Evolutionary conservation across 2,797 vertebrate genomes (phyloP).

Genomic region (Selene dorsalis): DNA sequence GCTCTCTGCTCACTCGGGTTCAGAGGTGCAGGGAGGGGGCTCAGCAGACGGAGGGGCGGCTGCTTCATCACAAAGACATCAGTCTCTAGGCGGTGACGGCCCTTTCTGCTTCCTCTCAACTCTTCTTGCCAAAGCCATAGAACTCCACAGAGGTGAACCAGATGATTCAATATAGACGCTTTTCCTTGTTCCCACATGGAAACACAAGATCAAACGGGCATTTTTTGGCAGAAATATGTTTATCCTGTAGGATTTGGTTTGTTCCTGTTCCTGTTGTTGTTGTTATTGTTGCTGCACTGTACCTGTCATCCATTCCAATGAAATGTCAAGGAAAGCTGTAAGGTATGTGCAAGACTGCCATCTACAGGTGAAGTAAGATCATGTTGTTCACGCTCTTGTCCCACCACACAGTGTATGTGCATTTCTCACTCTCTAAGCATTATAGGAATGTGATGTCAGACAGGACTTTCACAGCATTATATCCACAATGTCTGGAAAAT

Average conservation of each 20-base stretch:
- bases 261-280: constrained; percentile 46
- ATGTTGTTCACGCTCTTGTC: constrained; percentile 8
- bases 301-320: constrained; percentile 30
- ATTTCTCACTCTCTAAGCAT: constrained; percentile 26
- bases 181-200: constrained; percentile 49
- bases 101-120: constrained; percentile 64
- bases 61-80: constrained; percentile 44
- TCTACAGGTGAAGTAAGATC: constrained; percentile 52
- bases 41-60: constrained; percentile 5
- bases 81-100: constrained; percentile 6
- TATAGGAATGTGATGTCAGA: constrained; percentile 21
- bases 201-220: constrained; percentile 48
- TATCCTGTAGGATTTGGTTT: constrained; percentile 25
- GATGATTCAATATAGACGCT: constrained; percentile 30
- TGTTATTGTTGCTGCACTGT: constrained; percentile 46
- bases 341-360: constrained; percentile 66
- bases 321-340: constrained; percentile 14
- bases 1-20: constrained; percentile 72
- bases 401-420: constrained; percentile 28
- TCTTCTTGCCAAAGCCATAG: constrained; percentile 83
- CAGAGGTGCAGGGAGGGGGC: constrained; percentile 58
- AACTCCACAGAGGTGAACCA: constrained; percentile 71
- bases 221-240: constrained; percentile 34
- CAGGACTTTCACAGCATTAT: constrained; percentile 33
- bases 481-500: constrained; percentile 38